These are phyloP conservation scores for Bradypus variegatus DNA, from an alignment of 2,797 vertebrate genomes.

Conservation along the genomic window DNA sequence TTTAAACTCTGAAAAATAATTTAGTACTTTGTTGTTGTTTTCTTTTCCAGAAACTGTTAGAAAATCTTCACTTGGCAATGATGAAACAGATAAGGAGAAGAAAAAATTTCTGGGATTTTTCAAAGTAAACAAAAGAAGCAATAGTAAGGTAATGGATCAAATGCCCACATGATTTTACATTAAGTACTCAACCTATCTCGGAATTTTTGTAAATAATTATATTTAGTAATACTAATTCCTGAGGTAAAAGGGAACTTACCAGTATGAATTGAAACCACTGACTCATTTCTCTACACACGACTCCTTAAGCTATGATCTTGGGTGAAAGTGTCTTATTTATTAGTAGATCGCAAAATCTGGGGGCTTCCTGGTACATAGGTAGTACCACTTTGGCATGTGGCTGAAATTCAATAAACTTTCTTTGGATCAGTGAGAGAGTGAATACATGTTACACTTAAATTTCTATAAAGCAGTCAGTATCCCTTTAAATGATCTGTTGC, in stretches of 20 bases:
- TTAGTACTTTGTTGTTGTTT: not conserved
- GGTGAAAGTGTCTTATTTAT: not conserved
- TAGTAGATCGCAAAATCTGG: fast-evolving
- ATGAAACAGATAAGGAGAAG: constrained; percentile 79
- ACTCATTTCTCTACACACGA: not conserved
- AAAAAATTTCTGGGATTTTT: constrained; percentile 88
- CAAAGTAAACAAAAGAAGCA: constrained; percentile 81
- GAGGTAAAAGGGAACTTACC: not conserved
- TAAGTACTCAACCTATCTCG: not conserved
- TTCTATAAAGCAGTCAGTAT: not conserved
- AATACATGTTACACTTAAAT: not conserved
- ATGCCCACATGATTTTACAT: not conserved
- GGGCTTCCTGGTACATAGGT: fast-evolving
- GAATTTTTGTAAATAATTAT: not conserved
- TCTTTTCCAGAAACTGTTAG: constrained; percentile 75
- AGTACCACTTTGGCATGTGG: no score
- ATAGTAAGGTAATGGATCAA: constrained; percentile 77
- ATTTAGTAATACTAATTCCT: not conserved
- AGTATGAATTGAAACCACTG: no score
- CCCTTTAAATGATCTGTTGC: not conserved
- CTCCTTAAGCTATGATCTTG: no score
- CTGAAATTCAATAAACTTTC: not conserved
- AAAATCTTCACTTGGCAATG: constrained; percentile 76
- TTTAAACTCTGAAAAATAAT: constrained; percentile 50
- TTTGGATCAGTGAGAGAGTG: no score